Evolutionary conservation across 2,888 invertebrate species (phyloP).

Genomic region (Hirtodrosophila alboralis): DNA sequence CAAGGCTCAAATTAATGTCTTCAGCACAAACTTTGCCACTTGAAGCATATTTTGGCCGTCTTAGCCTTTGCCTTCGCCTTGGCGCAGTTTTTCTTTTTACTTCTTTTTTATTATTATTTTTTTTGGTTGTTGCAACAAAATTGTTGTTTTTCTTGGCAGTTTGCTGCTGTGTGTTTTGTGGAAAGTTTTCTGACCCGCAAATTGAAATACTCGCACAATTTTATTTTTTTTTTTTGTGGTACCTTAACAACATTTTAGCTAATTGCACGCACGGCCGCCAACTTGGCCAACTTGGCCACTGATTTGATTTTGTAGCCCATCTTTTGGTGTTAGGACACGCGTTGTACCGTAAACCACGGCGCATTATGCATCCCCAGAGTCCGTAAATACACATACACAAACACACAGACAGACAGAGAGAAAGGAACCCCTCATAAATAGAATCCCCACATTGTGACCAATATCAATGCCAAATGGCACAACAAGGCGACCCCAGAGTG

Average conservation of each 20-base stretch:
- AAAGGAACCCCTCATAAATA: too few relatives aligned
- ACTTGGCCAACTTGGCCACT: slow-evolving; percentile 51
- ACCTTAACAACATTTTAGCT: slow-evolving; percentile 62
- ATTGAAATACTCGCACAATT: slow-evolving; percentile 69
- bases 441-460: slow-evolving; percentile 24
- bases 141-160: slow-evolving; percentile 33
- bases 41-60: slow-evolving; percentile 65
- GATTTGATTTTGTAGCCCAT: slow-evolving; percentile 51
- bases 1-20: slow-evolving; percentile 81
- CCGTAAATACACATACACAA: slow-evolving; percentile 9
- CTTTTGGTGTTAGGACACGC: slow-evolving; percentile 47
- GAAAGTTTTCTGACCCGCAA: slow-evolving; percentile 69
- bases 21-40: slow-evolving; percentile 77
- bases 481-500: slow-evolving; percentile 31
- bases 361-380: slow-evolving; percentile 70
- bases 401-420: neutral
- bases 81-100: slow-evolving; percentile 33
- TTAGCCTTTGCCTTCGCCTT: slow-evolving; percentile 11
- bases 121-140: slow-evolving; percentile 38
- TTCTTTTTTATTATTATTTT: slow-evolving; percentile 14
- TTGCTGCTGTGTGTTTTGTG: slow-evolving; percentile 19
- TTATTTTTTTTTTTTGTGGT: slow-evolving; percentile 40
- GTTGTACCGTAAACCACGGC: slow-evolving; percentile 70
- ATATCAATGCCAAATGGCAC: slow-evolving; percentile 23
- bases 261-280: slow-evolving; percentile 70